phyloP scores from a whole-genome alignment of 2,888 invertebrate species.

The Lordiphosa andalusiaca region DNA sequence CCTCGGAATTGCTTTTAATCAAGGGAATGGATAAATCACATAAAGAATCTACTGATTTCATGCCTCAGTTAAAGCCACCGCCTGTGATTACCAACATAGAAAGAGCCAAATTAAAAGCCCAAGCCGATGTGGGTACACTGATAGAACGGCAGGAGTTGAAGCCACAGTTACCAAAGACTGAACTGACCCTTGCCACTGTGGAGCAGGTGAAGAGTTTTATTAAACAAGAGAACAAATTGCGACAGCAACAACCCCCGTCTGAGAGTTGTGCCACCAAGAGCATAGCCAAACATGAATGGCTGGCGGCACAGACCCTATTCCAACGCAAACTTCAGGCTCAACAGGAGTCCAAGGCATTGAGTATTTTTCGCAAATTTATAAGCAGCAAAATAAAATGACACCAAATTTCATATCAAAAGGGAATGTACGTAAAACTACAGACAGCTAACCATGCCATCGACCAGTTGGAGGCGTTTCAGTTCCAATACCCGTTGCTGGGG shows the following conservation, averaged over 20 bases:
- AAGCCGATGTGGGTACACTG: slow-evolving; percentile 55
- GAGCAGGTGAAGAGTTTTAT: slow-evolving; percentile 71
- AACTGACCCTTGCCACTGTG: slow-evolving; percentile 51
- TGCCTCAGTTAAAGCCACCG: slow-evolving; percentile 18
- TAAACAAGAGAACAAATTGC: slow-evolving; percentile 58
- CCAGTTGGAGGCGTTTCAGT: slow-evolving; percentile 48
- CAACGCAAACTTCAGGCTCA: slow-evolving; percentile 63
- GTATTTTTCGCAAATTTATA: slow-evolving; percentile 76
- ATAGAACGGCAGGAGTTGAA: slow-evolving; percentile 26
- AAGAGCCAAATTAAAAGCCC: slow-evolving; percentile 40
- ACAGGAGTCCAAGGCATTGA: slow-evolving; percentile 68
- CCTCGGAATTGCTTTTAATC: slow-evolving; percentile 26
- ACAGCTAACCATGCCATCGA: slow-evolving; percentile 42
- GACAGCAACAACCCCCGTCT: slow-evolving; percentile 42
- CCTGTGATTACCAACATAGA: slow-evolving; percentile 42
- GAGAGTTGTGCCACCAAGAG: slow-evolving; percentile 56
- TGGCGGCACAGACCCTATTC: slow-evolving; percentile 68
- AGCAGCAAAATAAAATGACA: slow-evolving; percentile 67
- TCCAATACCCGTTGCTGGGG: slow-evolving; percentile 56
- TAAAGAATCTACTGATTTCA: slow-evolving; percentile 13
- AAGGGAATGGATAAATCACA: slow-evolving; percentile 1
- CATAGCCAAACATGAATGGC: slow-evolving; percentile 75
- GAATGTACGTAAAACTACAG: neutral
- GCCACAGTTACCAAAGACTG: slow-evolving; percentile 4
- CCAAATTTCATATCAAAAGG: slow-evolving; percentile 3